A percentile compares a stretch with the other conserved stretches of the same genome.
Conservation (phyloP, 2,797 vertebrate genomes). For the Centropyge bicolor region DNA sequence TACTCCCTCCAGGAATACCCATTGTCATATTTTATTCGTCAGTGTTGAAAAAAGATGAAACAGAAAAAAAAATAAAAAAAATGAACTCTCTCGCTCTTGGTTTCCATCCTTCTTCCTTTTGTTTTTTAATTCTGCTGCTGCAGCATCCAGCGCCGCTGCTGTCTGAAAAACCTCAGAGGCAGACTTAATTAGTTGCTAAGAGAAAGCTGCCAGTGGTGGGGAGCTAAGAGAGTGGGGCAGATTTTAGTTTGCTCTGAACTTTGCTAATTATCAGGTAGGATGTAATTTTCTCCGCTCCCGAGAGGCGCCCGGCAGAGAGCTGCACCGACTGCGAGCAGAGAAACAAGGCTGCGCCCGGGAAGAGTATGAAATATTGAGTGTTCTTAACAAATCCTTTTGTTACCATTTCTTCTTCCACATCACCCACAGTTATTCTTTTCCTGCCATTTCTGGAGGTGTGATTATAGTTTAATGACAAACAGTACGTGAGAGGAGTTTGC, state of each 20-base stretch:
- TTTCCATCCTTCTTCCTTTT: constrained; percentile 73
- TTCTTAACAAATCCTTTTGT: constrained; percentile 66
- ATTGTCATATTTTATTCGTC: constrained; percentile 85
- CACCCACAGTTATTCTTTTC: constrained; percentile 38
- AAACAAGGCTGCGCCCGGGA: constrained; percentile 72
- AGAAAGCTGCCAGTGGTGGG: constrained; percentile 85
- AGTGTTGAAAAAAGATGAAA: constrained; percentile 77
- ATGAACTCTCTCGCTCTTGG: constrained; percentile 69
- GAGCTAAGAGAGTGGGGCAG: constrained; percentile 77
- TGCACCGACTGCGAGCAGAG: constrained; percentile 72
- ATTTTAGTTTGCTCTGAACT: constrained; percentile 88
- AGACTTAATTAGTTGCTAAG: constrained; percentile 90
- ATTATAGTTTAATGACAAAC: constrained; percentile 58
- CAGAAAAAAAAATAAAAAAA: constrained; percentile 70
- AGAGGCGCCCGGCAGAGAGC: constrained; percentile 80
- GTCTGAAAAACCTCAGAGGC: constrained; percentile 87
- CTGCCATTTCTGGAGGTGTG: constrained; percentile 53
- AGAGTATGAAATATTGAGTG: constrained; percentile 74
- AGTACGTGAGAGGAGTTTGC: constrained; percentile 54
- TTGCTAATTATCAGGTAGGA: constrained; percentile 91
- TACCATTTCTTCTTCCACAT: constrained; percentile 62
- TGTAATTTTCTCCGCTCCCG: constrained; percentile 87
- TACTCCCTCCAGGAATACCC: constrained; percentile 83
- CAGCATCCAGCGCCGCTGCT: constrained; percentile 84
- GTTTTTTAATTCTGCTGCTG: constrained; percentile 85